phyloP scores from a whole-genome alignment of 2,797 vertebrate species.

The Neostethus bicornis region DNA sequence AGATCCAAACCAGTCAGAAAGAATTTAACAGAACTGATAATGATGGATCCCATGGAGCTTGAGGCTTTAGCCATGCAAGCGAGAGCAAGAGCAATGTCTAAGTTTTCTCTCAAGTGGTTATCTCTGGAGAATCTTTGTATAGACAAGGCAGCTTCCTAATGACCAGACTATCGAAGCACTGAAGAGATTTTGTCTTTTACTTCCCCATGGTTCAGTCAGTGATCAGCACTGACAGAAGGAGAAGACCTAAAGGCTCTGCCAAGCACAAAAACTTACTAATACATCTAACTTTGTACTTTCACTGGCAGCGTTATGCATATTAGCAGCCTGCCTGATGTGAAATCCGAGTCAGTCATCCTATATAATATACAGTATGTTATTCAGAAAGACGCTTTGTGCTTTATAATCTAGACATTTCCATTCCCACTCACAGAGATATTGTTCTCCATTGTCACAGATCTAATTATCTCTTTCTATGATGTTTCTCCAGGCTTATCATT shows the following conservation, averaged over 20 bases:
- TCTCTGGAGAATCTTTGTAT: conserved; percentile 46
- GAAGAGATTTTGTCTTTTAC: conserved; percentile 44
- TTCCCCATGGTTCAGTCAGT: conserved; percentile 46
- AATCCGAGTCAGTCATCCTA: conserved; percentile 41
- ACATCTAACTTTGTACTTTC: conserved; percentile 50
- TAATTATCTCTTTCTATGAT: conserved; percentile 69
- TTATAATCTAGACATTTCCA: conserved; percentile 46
- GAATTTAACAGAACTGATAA: conserved; percentile 63
- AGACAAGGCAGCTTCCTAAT: conserved; percentile 57
- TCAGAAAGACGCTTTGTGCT: conserved; percentile 47
- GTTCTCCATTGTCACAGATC: conserved; percentile 67
- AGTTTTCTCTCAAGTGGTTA: conserved; percentile 58
- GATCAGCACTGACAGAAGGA: conserved; percentile 44
- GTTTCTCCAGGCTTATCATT: conserved; percentile 39
- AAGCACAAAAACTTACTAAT: conserved; percentile 35
- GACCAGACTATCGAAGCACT: conserved; percentile 67
- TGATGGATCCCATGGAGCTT: conserved; percentile 56
- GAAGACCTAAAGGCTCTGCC: conserved; percentile 30
- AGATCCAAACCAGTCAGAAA: conserved; percentile 51
- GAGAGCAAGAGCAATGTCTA: conserved; percentile 42
- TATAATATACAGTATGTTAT: conserved; percentile 36
- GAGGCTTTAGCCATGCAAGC: conserved; percentile 32
- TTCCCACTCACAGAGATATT: conserved; percentile 67
- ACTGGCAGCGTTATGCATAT: conserved; percentile 45
- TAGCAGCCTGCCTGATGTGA: conserved; percentile 23